Conservation (phyloP, 2,113 vertebrate genomes). For the Tupaia tana region DNA sequence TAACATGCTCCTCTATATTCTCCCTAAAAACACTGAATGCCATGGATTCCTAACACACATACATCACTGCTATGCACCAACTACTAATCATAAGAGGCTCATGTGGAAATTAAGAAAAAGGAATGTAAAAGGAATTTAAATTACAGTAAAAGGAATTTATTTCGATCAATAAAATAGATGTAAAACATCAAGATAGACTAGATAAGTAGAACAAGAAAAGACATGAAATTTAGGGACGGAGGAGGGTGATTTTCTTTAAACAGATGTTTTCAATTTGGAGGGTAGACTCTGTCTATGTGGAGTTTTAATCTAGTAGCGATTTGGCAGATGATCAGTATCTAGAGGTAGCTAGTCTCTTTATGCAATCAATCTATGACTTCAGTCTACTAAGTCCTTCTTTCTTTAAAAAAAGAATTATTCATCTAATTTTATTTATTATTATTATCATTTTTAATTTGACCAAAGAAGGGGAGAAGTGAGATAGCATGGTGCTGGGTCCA, state of each 20-base stretch:
- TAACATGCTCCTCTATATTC: neutral
- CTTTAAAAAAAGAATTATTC: no score
- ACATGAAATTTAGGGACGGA: neutral
- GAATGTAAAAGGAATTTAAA: no score
- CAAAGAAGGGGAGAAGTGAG: no score
- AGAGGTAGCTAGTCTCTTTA: neutral
- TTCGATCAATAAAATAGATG: no score
- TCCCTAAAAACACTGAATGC: neutral
- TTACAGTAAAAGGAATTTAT: no score
- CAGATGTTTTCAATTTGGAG: neutral
- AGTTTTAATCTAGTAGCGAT: neutral
- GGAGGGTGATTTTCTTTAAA: neutral
- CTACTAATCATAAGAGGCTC: neutral
- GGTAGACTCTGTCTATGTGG: neutral
- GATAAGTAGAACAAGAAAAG: constrained; percentile 24
- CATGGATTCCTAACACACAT: neutral
- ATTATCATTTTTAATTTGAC: no score
- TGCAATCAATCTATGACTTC: neutral
- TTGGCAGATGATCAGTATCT: neutral
- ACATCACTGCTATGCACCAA: neutral
- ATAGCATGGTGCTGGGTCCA: no score
- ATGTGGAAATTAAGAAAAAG: constrained; percentile 41
- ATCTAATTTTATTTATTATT: no score
- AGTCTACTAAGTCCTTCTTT: no score
- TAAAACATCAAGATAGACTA: no score